Conservation (phyloP, 2,888 invertebrate genomes). For the Heterodera filipjevi region DNA sequence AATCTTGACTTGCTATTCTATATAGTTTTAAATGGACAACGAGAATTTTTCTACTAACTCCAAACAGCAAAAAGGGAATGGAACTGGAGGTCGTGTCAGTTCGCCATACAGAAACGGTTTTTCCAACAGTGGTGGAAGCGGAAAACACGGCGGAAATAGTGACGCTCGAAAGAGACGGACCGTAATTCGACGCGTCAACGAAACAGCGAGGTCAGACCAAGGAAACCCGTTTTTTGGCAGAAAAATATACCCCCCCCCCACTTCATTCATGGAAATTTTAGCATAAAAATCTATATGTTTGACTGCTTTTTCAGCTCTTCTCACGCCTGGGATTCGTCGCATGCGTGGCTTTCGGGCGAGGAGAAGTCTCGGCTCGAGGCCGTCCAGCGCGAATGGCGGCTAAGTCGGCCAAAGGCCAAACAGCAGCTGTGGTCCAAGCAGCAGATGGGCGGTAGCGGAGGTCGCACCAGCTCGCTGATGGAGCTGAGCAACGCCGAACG, state of each 20-base stretch:
- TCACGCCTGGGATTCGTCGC: constrained; percentile 29
- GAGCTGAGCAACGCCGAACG: neutral
- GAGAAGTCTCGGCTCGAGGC: constrained; percentile 62
- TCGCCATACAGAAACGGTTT: neutral
- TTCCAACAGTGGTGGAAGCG: neutral
- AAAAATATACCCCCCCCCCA: too few relatives aligned
- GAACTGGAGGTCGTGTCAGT: neutral
- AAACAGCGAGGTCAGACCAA: constrained; percentile 29
- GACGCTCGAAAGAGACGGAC: constrained; percentile 20
- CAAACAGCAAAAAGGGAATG: neutral
- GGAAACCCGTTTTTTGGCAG: too few relatives aligned
- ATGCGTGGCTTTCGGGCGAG: constrained; percentile 51
- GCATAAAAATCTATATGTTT: too few relatives aligned
- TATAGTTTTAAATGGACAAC: neutral
- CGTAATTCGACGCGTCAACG: constrained; percentile 33
- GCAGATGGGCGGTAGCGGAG: neutral
- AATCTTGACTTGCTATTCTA: neutral
- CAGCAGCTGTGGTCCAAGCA: constrained; percentile 29
- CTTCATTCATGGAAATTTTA: too few relatives aligned
- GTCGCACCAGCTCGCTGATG: neutral
- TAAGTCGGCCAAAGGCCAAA: constrained; percentile 29
- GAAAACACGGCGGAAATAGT: constrained; percentile 4
- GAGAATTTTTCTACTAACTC: neutral
- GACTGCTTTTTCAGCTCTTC: constrained; percentile 16
- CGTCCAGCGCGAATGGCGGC: constrained; percentile 62